Base-by-base conservation (phyloP, 2,888 invertebrate species). In the Electrophaes corylata region DNA sequence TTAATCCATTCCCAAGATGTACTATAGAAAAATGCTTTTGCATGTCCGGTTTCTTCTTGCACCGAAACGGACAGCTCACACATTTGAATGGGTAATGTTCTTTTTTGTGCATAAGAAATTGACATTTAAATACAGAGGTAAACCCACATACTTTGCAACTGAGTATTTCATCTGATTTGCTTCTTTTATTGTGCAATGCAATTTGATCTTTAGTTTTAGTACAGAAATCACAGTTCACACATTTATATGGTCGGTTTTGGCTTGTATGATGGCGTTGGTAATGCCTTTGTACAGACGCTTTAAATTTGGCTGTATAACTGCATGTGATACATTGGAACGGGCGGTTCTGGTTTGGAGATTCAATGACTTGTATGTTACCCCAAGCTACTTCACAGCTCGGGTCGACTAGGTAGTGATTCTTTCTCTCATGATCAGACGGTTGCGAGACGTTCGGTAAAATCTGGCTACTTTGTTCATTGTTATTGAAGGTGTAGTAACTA, bases 121-220 rank as follows among this genome's bases (percentile, higher is more conserved):
- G 76, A 37, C 88, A 89, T 70, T 85, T 88, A 64, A 72, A 85
- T 0, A 60, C 54, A 0, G 87, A 82, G 0, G 67, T 61, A 29
- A 78, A 88, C 0, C 69, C 41, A 47, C 88, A 87, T 0, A 53
- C 54, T 1, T 61, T 58, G 43, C 88, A 89, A 0, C 8, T 49
- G 0, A 86, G 45, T 0, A 47, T 4, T 0, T 54, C 39, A 0
- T 75, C 72, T 0, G 81, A 77, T 8, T 73, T 67, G 43, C 86
- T 87, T 0, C 87, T 54, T 58, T 85, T 86, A n/a, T 79, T 84
- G 43, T 88, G 88, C 10, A 88, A 60, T 0, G 81, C 66, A 4
- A 88, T 85, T 37, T 86, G 84, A 11, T 89, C 88, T 64, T 85
- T 84, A 0, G 88, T 88, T 72, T 88, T 88, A 0, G 88, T 86